phyloP scores from a whole-genome alignment of 2,113 vertebrate species.

The Danionella cerebrum region DNA sequence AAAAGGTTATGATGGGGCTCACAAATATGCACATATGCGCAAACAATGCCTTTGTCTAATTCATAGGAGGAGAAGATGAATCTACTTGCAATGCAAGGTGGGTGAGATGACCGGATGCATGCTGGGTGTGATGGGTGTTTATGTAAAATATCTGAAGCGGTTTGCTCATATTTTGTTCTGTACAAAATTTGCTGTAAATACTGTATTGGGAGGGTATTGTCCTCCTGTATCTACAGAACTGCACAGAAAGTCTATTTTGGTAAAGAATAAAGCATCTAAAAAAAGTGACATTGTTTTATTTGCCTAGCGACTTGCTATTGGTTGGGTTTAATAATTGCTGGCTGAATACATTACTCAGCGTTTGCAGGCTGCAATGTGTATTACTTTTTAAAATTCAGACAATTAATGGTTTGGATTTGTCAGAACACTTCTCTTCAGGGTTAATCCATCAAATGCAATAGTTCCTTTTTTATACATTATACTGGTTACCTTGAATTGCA shows the following conservation, averaged over 20 bases:
- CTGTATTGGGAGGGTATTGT: slow-evolving; percentile 6
- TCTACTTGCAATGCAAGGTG: background rate
- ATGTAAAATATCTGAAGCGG: background rate
- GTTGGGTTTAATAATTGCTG: too few species aligned
- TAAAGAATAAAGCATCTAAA: slow-evolving; percentile 32
- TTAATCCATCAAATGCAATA: too few species aligned
- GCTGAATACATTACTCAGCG: too few species aligned
- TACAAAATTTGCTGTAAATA: slow-evolving; percentile 38
- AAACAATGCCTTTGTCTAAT: background rate
- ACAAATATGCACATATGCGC: slow-evolving; percentile 6
- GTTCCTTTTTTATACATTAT: too few species aligned
- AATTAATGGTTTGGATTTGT: too few species aligned
- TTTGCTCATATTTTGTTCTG: slow-evolving; percentile 20
- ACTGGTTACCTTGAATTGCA: too few species aligned
- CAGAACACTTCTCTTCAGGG: too few species aligned
- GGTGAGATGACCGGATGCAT: background rate
- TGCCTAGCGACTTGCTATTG: too few species aligned
- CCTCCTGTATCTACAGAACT: slow-evolving; percentile 25
- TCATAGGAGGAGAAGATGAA: background rate
- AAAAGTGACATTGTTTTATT: background rate
- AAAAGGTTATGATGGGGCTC: too few species aligned
- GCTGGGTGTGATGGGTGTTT: background rate
- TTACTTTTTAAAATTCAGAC: too few species aligned
- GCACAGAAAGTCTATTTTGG: slow-evolving; percentile 42
- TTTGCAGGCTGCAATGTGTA: too few species aligned